Conservation (phyloP, 2,797 vertebrate genomes). For the Hyperoplus immaculatus region DNA sequence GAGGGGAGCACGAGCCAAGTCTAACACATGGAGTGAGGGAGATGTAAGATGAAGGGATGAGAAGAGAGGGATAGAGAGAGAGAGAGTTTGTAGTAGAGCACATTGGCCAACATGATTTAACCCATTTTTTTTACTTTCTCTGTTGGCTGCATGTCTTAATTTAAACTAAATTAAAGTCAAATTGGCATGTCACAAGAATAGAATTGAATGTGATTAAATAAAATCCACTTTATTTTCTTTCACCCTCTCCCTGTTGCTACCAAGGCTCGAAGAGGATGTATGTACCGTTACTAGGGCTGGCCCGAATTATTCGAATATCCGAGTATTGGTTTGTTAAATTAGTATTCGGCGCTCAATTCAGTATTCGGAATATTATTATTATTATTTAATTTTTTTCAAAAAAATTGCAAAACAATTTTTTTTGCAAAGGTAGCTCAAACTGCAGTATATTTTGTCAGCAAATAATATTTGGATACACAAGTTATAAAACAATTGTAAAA, state of each 20-base stretch:
- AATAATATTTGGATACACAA: no score
- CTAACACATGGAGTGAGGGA: neutral
- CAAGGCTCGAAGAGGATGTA: neutral
- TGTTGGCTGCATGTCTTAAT: neutral
- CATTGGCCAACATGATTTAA: neutral
- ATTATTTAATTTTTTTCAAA: no score
- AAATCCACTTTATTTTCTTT: neutral
- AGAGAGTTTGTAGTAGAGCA: slow-evolving; percentile 7
- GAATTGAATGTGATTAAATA: neutral
- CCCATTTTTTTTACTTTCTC: neutral
- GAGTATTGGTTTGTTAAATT: no score
- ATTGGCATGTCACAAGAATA: neutral
- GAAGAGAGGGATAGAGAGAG: neutral
- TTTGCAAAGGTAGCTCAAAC: no score
- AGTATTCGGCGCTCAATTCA: no score
- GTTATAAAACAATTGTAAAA: no score
- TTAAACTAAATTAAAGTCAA: slow-evolving; percentile 4
- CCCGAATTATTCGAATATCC: no score
- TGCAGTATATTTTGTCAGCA: no score
- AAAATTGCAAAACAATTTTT: no score
- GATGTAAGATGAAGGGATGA: slow-evolving; percentile 22
- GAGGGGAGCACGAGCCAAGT: slow-evolving; percentile 24
- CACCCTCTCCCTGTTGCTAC: neutral
- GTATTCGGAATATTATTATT: no score
- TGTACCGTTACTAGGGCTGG: neutral